Conservation (phyloP, 2,888 invertebrate species). For the Thymelicus acteon region DNA sequence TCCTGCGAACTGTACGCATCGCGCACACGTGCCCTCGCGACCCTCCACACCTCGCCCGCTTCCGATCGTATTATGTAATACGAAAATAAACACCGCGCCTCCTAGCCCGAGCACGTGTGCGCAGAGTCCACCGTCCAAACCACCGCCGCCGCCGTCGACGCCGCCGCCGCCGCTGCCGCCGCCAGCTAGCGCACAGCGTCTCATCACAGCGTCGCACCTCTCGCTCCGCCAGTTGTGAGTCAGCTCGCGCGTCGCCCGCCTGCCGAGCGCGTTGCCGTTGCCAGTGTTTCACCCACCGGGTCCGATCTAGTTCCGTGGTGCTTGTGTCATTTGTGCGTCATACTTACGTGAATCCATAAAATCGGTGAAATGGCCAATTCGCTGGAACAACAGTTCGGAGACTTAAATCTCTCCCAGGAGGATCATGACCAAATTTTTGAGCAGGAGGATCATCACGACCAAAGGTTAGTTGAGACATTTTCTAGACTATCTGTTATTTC, state of each 20-base stretch:
- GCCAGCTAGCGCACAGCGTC: conserved; percentile 43
- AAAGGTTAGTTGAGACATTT: conserved; percentile 79
- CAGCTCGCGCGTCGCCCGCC: conserved; percentile 34
- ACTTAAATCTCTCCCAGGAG: conserved; percentile 88
- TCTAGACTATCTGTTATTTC: not conserved
- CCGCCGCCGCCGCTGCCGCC: conserved; percentile 40
- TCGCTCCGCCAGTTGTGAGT: conserved; percentile 35
- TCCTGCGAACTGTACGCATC: conserved; percentile 68
- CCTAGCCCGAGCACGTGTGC: conserved; percentile 70
- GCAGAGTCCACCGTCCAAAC: conserved; percentile 50
- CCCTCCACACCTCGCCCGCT: conserved; percentile 55
- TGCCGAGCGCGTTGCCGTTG: conserved; percentile 27
- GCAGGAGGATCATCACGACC: conserved; percentile 85
- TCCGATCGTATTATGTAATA: conserved; percentile 69
- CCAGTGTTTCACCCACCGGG: conserved; percentile 12
- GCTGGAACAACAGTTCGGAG: conserved; percentile 88
- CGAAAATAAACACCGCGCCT: conserved; percentile 65
- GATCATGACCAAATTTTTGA: conserved; percentile 91
- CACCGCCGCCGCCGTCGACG: conserved; percentile 44
- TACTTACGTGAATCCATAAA: conserved; percentile 24
- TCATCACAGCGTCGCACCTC: conserved; percentile 48
- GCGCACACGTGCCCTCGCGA: conserved; percentile 68
- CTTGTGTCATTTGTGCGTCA: conserved; percentile 25
- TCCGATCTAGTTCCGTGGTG: conserved; percentile 16
- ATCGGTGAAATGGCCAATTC: conserved; percentile 73